Base-by-base conservation (phyloP, 2,113 vertebrate species). In the Athene cunicularia region DNA sequence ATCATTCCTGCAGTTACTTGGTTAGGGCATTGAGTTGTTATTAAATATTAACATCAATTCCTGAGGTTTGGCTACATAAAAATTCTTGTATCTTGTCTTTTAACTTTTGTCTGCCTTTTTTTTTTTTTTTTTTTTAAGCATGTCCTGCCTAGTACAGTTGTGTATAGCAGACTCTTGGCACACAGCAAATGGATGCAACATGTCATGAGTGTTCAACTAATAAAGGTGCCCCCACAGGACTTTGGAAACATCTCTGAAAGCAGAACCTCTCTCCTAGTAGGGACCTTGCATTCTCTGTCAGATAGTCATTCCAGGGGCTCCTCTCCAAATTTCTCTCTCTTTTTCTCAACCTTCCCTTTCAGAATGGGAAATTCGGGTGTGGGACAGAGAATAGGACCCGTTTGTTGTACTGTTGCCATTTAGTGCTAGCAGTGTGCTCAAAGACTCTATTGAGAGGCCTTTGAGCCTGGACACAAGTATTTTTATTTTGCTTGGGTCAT, bases 1-100 rank as follows among this genome's bases (percentile, higher is more conserved):
- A 12, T 88, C 37, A 32, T 81, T 84, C 43, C 90, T 1, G 18
- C 74, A 94, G 52, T 92, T 86, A 80, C 26, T 97, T 91, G 56
- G 68, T 39, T 68, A 63, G 66, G 39, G 45, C 77, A 56, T 27
- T 84, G 80, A 85, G 22, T 47, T 37, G 19, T 94, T 95, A 39
- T 39, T 94, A 95, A 97, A 80, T 96, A 94, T 86, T 92, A 70
- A 93, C 73, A 50, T 95, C 26, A 72, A 1, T 82, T 95, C 63
- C 43, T 49, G 49, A 47, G 33, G 62, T 94, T 85, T 91, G 86
- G 26, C 39, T 49, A 47, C 20, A 66, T 74, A 52, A 77, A 91
- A 80, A 74, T 77, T 27, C 33, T 35, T 3, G 23, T 79, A 71
- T 41, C 15, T 71, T 33, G 16, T 33, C 91, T 27, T 55, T 85